Percentiles rank a stretch among this genome's conserved stretches.
These are phyloP conservation scores for Parascotia fuliginaria DNA, from an alignment of 2,888 invertebrate species.

Conservation along the genomic window DNA sequence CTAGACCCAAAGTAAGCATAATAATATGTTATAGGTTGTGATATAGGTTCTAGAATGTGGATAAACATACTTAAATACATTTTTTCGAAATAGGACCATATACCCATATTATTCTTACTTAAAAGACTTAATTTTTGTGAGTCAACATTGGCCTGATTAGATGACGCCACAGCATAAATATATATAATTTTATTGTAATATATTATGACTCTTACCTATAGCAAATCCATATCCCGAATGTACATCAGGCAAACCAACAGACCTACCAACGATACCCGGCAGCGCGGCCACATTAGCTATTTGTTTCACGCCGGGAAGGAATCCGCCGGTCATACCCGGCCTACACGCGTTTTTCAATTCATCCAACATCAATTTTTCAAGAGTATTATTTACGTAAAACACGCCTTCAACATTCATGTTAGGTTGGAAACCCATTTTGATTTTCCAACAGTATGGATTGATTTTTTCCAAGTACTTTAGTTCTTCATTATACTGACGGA, in stretches of 20 bases:
- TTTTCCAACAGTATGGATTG: conserved; percentile 93
- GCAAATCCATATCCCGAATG: conserved; percentile 99
- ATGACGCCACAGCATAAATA: too few species aligned
- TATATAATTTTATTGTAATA: too few species aligned
- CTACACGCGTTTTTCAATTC: conserved; percentile 96
- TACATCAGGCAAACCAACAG: conserved; percentile 98
- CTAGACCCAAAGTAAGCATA: too few species aligned
- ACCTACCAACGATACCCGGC: conserved; percentile 97
- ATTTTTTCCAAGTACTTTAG: conserved; percentile 96
- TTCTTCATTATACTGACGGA: conserved; percentile 96
- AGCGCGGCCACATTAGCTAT: conserved; percentile 99
- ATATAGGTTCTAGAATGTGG: too few species aligned
- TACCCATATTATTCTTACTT: too few species aligned
- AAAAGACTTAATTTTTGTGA: too few species aligned
- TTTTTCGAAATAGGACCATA: too few species aligned
- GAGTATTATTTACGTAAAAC: conserved; percentile 96
- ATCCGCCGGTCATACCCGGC: conserved; percentile 96
- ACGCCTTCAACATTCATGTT: conserved; percentile 99
- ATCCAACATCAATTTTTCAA: conserved; percentile 98
- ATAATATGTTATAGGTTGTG: too few species aligned
- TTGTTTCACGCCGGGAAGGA: conserved; percentile 99
- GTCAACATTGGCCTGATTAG: too few species aligned
- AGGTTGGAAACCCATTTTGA: conserved; percentile 99
- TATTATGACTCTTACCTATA: conserved; percentile 87
- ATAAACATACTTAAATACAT: too few species aligned